These are phyloP conservation scores for Peromyscus polionotus DNA, from an alignment of 2,113 vertebrate genomes.

Conservation along the genomic window DNA sequence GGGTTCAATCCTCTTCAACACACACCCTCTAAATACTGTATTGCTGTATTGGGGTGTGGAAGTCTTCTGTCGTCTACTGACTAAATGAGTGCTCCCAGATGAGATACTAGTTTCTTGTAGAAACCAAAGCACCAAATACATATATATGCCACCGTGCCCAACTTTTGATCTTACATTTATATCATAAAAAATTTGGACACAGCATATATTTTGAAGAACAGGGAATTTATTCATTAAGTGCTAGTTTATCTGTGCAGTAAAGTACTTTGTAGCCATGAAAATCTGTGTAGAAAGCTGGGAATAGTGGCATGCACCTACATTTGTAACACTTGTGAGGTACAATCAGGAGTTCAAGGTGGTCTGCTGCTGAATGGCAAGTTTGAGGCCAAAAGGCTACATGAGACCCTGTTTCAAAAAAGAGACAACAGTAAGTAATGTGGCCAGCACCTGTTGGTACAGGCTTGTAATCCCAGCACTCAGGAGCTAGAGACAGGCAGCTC, in stretches of 20 bases:
- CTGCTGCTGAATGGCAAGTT: not conserved
- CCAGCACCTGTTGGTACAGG: not conserved
- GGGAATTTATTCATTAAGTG: not conserved
- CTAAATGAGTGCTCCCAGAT: not conserved
- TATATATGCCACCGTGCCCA: not conserved
- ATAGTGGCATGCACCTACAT: not conserved
- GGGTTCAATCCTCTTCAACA: not conserved
- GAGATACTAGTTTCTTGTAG: not conserved
- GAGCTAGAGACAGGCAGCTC: not conserved
- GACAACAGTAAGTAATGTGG: not conserved
- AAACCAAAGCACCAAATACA: not conserved
- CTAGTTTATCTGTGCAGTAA: not conserved
- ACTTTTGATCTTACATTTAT: not conserved
- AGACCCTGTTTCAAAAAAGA: not conserved
- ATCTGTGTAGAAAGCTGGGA: not conserved
- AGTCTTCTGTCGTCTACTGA: not conserved
- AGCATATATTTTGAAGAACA: not conserved
- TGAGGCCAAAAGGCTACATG: not conserved
- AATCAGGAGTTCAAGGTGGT: not conserved
- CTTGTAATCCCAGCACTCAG: not conserved
- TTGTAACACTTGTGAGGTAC: not conserved
- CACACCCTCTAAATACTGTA: not conserved
- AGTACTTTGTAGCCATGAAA: not conserved
- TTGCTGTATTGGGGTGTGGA: not conserved
- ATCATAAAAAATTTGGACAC: not conserved